Conservation (phyloP, 1,140 invertebrate species). For the Orussus abietinus region DNA sequence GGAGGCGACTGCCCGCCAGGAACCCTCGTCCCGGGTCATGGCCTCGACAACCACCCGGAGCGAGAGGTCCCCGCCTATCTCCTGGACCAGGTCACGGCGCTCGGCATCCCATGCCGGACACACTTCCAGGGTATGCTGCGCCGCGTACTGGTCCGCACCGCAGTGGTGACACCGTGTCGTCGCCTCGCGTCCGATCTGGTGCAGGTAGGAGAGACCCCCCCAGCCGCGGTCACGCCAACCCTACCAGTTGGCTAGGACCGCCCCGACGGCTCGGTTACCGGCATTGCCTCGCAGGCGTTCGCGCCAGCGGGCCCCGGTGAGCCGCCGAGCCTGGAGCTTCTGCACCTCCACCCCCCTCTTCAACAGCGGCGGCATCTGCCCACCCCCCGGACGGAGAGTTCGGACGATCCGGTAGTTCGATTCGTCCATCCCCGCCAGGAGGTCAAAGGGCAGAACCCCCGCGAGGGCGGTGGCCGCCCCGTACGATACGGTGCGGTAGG, state of each 20-base stretch:
- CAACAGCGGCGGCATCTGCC: not conserved
- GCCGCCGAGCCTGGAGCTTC: not conserved
- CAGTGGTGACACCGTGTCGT: conserved; percentile 7
- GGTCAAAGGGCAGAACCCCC: conserved; percentile 25
- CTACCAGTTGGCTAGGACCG: not conserved
- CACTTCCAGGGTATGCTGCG: too few relatives aligned
- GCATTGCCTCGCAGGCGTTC: not conserved
- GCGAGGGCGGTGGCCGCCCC: conserved; percentile 21
- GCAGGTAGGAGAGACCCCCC: not conserved
- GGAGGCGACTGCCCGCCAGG: too few relatives aligned
- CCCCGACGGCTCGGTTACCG: not conserved
- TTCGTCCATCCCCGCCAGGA: conserved; percentile 18
- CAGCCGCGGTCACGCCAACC: not conserved
- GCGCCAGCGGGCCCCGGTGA: not conserved
- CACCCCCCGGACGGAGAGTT: not conserved
- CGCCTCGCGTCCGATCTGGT: conserved; percentile 5
- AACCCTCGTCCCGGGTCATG: too few relatives aligned
- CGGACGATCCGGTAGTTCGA: not conserved
- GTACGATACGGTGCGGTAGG: conserved; percentile 24
- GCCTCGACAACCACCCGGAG: too few relatives aligned
- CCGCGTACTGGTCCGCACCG: too few relatives aligned
- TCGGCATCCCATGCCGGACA: conserved; percentile 12
- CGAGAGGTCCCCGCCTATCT: too few relatives aligned
- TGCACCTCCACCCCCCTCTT: not conserved
- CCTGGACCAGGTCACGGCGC: too few relatives aligned